Conservation (phyloP, 1,140 invertebrate genomes). For the Goniozus legneri region DNA sequence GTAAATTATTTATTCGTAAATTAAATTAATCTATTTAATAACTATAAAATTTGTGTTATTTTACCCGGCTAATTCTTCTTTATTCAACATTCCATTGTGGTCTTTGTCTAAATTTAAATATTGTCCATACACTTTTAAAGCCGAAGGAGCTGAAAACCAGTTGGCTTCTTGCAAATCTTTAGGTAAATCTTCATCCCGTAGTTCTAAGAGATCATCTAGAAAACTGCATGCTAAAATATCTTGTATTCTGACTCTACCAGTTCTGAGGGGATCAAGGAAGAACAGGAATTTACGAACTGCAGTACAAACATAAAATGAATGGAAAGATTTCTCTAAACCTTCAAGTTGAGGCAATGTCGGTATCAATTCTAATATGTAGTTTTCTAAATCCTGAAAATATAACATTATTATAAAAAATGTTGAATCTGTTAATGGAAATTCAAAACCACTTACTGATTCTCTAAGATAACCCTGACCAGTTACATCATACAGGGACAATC, state of each 20-base stretch:
- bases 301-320: conserved; percentile 95
- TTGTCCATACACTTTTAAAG: conserved; percentile 85
- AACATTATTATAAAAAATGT: conserved; percentile 10
- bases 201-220: conserved; percentile 82
- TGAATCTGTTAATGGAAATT: conserved; percentile 8
- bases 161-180: conserved; percentile 83
- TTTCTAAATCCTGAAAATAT: conserved; percentile 79
- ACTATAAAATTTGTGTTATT: conserved; percentile 19
- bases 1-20: conserved; percentile 12
- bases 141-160: conserved; percentile 92
- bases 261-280: conserved; percentile 86
- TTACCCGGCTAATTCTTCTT: conserved; percentile 80
- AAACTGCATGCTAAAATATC: conserved; percentile 90
- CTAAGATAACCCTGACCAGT: conserved; percentile 88
- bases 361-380: conserved; percentile 90
- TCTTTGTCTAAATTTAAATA: conserved; percentile 92
- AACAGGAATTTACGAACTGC: conserved; percentile 94
- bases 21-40: conserved; percentile 6
- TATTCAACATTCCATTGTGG: conserved; percentile 93
- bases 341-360: conserved; percentile 86
- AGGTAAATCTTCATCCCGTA: conserved; percentile 81
- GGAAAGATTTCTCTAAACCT: conserved; percentile 88
- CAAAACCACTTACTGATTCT: conserved; percentile 68
- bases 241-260: conserved; percentile 83
- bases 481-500: conserved; percentile 88